Evolutionary conservation across 1,140 invertebrate species (phyloP).

Genomic region (Nomia melanderi): DNA sequence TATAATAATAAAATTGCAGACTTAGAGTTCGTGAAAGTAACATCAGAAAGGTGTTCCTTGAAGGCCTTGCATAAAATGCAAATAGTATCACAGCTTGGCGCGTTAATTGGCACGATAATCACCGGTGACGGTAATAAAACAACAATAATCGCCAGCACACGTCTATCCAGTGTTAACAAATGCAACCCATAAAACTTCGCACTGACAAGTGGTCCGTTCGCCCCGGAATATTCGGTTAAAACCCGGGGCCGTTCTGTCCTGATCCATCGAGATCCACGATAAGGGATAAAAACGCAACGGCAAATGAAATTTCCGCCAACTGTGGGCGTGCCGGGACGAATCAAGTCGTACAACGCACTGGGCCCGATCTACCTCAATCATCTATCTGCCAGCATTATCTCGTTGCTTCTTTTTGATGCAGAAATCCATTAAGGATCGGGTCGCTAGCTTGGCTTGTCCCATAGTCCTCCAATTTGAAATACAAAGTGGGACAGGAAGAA

Average conservation of each 20-base stretch:
- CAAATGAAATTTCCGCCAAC: slow-evolving; percentile 51
- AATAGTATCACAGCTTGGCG: too few relatives aligned
- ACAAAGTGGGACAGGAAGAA: background rate
- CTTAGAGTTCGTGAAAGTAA: too few relatives aligned
- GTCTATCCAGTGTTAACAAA: background rate
- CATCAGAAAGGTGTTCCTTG: too few relatives aligned
- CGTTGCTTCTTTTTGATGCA: slow-evolving; percentile 19
- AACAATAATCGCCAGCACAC: background rate
- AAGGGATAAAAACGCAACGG: slow-evolving; percentile 28
- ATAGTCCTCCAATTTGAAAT: background rate
- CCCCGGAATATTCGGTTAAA: background rate
- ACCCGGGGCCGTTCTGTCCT: slow-evolving; percentile 5
- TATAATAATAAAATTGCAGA: too few relatives aligned
- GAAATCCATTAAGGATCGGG: slow-evolving; percentile 38
- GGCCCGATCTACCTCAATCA: slow-evolving; percentile 48
- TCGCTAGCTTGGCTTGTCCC: background rate
- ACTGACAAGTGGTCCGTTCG: slow-evolving; percentile 12
- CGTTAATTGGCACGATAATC: too few relatives aligned
- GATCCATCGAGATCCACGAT: slow-evolving; percentile 26
- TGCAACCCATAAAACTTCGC: background rate
- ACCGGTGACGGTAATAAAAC: background rate
- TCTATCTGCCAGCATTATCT: slow-evolving; percentile 40
- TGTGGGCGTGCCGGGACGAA: slow-evolving; percentile 41
- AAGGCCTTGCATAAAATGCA: too few relatives aligned
- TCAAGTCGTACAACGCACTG: slow-evolving; percentile 14